Evolutionary conservation across 1,140 invertebrate genomes (phyloP), one percentile per base, ranked within the genome.

Genomic region (Homarus americanus): DNA sequence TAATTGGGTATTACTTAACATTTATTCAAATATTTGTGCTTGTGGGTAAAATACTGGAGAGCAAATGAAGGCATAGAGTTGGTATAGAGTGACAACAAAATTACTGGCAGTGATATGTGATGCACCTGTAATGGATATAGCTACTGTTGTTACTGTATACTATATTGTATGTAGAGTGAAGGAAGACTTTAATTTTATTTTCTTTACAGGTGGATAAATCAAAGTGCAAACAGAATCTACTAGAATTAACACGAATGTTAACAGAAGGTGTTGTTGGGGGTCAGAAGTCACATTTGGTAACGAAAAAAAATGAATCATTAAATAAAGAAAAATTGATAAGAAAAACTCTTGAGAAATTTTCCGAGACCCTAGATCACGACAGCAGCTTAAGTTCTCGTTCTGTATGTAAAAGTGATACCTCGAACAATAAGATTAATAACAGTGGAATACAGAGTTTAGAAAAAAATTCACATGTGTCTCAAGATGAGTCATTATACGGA

Each of bases 121-220:
- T n/a, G n/a, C n/a, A n/a, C n/a, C n/a, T n/a, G n/a, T n/a, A n/a
- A n/a, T n/a, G n/a, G n/a, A n/a, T n/a, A n/a, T n/a, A n/a, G n/a
- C n/a, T n/a, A n/a, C n/a, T n/a, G n/a, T n/a, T n/a, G n/a, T n/a
- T n/a, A n/a, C n/a, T n/a, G n/a, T n/a, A n/a, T n/a, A n/a, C n/a
- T n/a, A n/a, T n/a, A n/a, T n/a, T n/a, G n/a, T n/a, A n/a, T n/a
- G n/a, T n/a, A n/a, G n/a, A n/a, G n/a, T n/a, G n/a, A n/a, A n/a
- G n/a, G n/a, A n/a, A n/a, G n/a, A n/a, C n/a, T n/a, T n/a, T n/a
- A 44, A 28, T 9, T 34, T 92, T 83, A 82, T 92, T 93, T 82
- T 93, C 91, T 89, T 95, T 95, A 85, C 93, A 97, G 96, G 95
- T 97, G 80, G 98, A 99, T 95, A 94, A 95, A 32, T 90, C 99